A percentile compares a stretch with the other conserved stretches of the same genome.
phyloP scores from a whole-genome alignment of 2,797 vertebrate genomes.

The Notamacropus eugenii region DNA sequence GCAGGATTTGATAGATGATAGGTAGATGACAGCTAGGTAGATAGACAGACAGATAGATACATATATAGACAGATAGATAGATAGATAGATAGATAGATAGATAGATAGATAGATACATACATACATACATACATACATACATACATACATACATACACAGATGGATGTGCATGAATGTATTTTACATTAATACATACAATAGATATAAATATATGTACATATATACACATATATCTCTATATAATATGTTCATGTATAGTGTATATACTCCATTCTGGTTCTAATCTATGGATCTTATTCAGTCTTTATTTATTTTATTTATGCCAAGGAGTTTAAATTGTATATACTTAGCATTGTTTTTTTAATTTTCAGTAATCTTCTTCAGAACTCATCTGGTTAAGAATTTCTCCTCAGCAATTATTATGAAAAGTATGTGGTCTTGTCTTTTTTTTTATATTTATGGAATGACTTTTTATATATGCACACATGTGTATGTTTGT shows the following conservation, averaged over 20 bases:
- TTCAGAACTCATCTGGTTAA: neutral
- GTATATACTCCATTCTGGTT: neutral
- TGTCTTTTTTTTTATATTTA: neutral
- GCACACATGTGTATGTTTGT: too few relatives aligned
- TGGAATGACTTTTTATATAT: neutral
- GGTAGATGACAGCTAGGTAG: neutral
- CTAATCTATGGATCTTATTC: neutral
- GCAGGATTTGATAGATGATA: neutral
- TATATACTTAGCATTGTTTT: neutral
- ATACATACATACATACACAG: too few relatives aligned
- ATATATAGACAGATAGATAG: too few relatives aligned
- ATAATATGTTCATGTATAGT: neutral
- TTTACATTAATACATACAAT: too few relatives aligned
- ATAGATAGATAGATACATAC: neutral
- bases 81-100: too few relatives aligned
- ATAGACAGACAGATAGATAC: neutral
- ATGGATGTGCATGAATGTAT: too few relatives aligned
- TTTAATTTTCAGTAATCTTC: neutral
- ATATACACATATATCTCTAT: neutral
- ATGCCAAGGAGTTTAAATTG: neutral
- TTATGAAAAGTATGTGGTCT: neutral
- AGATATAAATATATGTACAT: neutral
- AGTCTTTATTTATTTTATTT: neutral
- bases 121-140: neutral
- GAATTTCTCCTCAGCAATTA: neutral